Percentiles rank a stretch among this genome's conserved stretches.
Evolutionary conservation across 2,113 vertebrate genomes (phyloP).

Genomic region (Corythaixoides concolor): DNA sequence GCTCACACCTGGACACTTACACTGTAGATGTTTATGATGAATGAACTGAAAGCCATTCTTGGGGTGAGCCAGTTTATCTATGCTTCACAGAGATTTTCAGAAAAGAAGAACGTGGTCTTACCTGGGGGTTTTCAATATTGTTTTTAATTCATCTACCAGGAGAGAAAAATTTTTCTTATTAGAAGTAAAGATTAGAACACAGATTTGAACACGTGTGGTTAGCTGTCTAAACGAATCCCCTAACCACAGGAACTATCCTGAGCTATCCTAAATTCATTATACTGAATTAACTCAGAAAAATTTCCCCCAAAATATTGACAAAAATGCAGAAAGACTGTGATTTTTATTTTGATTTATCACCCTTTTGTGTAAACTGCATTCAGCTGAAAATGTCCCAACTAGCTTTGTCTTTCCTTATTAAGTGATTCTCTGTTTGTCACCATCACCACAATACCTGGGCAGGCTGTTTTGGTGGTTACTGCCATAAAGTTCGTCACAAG

Average conservation of each 20-base stretch:
- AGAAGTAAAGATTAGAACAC: not conserved
- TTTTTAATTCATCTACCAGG: not conserved
- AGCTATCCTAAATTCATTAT: not conserved
- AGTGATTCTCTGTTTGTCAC: not conserved
- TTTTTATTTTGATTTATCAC: not conserved
- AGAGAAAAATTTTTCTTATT: rapidly evolving
- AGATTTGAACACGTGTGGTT: not conserved
- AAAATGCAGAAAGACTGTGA: not conserved
- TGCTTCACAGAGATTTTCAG: not conserved
- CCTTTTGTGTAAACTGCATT: not conserved
- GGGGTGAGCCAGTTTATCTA: not conserved
- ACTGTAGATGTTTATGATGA: too few species aligned
- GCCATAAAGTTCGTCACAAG: not conserved
- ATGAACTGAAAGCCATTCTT: not conserved
- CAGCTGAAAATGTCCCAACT: not conserved
- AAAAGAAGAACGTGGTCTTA: not conserved
- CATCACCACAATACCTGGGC: too few species aligned
- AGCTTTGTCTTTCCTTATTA: not conserved
- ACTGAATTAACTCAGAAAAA: not conserved
- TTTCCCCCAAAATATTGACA: not conserved
- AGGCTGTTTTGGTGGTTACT: not conserved
- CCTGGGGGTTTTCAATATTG: not conserved
- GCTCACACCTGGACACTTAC: too few species aligned
- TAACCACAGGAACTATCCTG: not conserved
- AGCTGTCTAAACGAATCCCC: not conserved